Percentiles rank a stretch among this genome's conserved stretches.
These are phyloP conservation scores for Sebastes melanostomus DNA, from an alignment of 2,797 vertebrate genomes.

Conservation along the genomic window DNA sequence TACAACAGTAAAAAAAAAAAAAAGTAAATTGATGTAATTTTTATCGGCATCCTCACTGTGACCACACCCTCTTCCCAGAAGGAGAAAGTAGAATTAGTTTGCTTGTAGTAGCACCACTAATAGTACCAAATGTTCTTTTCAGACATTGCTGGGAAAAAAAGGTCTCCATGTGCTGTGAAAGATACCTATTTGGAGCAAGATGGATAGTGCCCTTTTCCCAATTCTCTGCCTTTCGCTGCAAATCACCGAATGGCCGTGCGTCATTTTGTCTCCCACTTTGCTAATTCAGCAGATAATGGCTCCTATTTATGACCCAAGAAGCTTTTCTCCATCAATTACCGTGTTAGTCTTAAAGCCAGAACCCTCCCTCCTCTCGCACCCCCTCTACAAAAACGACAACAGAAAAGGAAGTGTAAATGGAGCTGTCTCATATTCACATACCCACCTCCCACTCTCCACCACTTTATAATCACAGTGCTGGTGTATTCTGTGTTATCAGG, in stretches of 20 bases:
- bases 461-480: constrained; percentile 62
- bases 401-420: constrained; percentile 72
- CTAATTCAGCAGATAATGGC: constrained; percentile 79
- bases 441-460: constrained; percentile 63
- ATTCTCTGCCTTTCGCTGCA: constrained; percentile 56
- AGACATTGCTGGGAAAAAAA: constrained; percentile 23
- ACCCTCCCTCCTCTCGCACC: constrained; percentile 31
- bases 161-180: constrained; percentile 44
- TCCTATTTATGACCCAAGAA: constrained; percentile 78
- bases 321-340: constrained; percentile 77
- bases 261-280: constrained; percentile 78
- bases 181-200: constrained; percentile 72
- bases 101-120: constrained; percentile 12
- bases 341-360: constrained; percentile 75
- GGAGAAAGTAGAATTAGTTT: neutral
- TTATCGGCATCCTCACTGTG: neutral
- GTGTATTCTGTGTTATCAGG: constrained; percentile 70
- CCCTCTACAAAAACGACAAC: constrained; percentile 46
- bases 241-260: constrained; percentile 64
- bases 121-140: constrained; percentile 52
- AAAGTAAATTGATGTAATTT: neutral
- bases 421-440: constrained; percentile 64
- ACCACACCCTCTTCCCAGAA: neutral
- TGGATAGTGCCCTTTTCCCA: constrained; percentile 64
- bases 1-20: neutral